Conservation (phyloP, 2,888 invertebrate genomes). For the Odontomyia ornata region DNA sequence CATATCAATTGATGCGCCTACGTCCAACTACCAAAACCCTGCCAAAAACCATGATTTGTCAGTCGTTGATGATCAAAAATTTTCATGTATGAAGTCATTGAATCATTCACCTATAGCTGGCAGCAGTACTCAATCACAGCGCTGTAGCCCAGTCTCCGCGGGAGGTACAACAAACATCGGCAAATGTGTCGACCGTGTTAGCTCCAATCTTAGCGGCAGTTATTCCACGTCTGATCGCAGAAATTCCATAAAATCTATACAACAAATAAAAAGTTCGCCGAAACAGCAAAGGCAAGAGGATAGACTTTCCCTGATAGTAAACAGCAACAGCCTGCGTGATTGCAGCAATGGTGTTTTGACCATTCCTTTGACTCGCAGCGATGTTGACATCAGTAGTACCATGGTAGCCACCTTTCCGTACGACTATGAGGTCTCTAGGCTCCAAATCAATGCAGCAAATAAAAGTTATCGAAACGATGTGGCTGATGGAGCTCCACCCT, state of each 20-base stretch:
- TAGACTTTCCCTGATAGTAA: conserved; percentile 9
- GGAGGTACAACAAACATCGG: neutral
- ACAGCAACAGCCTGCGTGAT: neutral
- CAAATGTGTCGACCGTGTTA: neutral
- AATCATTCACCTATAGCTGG: neutral
- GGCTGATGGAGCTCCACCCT: neutral
- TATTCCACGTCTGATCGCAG: conserved; percentile 14
- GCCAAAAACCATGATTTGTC: neutral
- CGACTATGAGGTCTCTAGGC: neutral
- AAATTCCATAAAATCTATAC: conserved; percentile 31
- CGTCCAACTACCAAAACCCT: neutral
- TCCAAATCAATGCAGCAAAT: neutral
- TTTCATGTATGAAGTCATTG: neutral
- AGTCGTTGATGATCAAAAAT: neutral
- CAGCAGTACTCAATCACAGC: neutral
- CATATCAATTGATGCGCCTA: neutral
- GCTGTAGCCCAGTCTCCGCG: neutral
- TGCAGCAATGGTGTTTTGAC: neutral
- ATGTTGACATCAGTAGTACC: neutral
- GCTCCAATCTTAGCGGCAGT: neutral
- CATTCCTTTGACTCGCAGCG: neutral
- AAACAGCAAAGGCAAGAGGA: conserved; percentile 15
- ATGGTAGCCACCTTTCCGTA: neutral
- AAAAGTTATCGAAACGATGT: neutral
- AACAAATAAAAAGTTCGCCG: conserved; percentile 8